Base-by-base conservation (phyloP, 2,888 invertebrate species). In the Girardia tigrina region DNA sequence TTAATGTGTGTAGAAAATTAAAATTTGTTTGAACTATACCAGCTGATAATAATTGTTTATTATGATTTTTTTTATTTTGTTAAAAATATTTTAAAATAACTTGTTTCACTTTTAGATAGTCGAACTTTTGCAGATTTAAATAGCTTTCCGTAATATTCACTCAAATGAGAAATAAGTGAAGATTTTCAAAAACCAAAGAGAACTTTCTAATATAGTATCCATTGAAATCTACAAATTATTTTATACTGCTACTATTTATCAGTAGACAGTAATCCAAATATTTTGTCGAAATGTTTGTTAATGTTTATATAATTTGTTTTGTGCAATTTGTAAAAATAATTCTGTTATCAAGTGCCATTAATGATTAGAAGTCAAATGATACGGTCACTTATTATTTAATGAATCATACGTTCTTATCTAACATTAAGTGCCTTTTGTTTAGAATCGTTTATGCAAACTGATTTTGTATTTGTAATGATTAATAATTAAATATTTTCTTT, bases 181-280 rank as follows among this genome's bases (percentile, higher is more conserved):
- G 8, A 36, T 56, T 56, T 56, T 56, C 4, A 56, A 20, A 56
- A 4, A 56, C 56, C 56, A 56, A 56, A 56, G 56, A 56, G 56
- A 16, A 56, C 56, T 16, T 56, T 56, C 6, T n/a, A 56, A 20
- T 20, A 56, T 56, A 20, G n/a, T 56, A 56, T 56, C 56, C n/a
- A 36, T 36, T 36, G 36, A 56, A 56, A 56, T 56, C 23, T 4
- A 56, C n/a, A 56, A 23, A 20, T 56, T 56, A 4, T 56, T 56
- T 56, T 56, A 56, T 56, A 56, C 56, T 56, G 4, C 56, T 56
- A 56, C 56, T 56, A 56, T 56, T 56, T 56, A 56, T 56, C 56
- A 56, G 56, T 56, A 56, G 56, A 56, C 23, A 56, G 56, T 56
- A 56, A 12, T 56, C 2, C n/a, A 4, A 12, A 4, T 56, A 56